Evolutionary conservation across 2,797 vertebrate genomes (phyloP).

Genomic region (Enteromius radiatus): DNA sequence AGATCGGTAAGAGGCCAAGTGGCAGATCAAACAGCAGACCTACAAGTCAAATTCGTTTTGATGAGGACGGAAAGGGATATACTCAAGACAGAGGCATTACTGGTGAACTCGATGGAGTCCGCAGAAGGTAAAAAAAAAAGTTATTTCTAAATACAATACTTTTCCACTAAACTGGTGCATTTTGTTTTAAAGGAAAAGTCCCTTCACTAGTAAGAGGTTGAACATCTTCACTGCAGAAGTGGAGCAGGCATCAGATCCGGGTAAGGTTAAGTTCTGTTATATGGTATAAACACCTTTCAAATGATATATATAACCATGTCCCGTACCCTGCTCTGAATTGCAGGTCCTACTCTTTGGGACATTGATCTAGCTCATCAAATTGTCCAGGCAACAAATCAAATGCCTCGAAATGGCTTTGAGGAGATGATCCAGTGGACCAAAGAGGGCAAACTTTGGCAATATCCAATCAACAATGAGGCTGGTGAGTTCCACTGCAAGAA

Average conservation of each 20-base stretch:
- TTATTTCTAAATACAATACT: not conserved
- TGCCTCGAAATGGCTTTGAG: conserved; percentile 86
- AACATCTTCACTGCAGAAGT: conserved; percentile 81
- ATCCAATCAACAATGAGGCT: conserved; percentile 91
- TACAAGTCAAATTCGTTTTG: conserved; percentile 77
- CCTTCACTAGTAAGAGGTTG: conserved; percentile 80
- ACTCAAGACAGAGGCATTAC: conserved; percentile 57
- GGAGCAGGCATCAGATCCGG: conserved; percentile 70
- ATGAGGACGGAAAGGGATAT: conserved; percentile 79
- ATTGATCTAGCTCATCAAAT: conserved; percentile 85
- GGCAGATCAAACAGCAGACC: conserved; percentile 52
- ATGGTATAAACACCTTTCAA: not conserved
- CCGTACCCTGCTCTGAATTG: conserved; percentile 1
- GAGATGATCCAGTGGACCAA: conserved; percentile 97
- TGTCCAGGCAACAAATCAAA: conserved; percentile 69
- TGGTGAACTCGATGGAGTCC: conserved; percentile 60
- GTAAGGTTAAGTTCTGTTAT: conserved; percentile 71
- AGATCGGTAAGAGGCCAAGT: conserved; percentile 72
- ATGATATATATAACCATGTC: not conserved
- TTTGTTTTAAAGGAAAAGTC: conserved; percentile 69
- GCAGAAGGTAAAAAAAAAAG: conserved; percentile 70
- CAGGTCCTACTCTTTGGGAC: conserved; percentile 89
- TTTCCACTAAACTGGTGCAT: not conserved
- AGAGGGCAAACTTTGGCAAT: conserved; percentile 91
- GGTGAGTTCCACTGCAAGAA: conserved; percentile 73